Conservation (phyloP, 2,113 vertebrate genomes). For the Mirza zaza region DNA sequence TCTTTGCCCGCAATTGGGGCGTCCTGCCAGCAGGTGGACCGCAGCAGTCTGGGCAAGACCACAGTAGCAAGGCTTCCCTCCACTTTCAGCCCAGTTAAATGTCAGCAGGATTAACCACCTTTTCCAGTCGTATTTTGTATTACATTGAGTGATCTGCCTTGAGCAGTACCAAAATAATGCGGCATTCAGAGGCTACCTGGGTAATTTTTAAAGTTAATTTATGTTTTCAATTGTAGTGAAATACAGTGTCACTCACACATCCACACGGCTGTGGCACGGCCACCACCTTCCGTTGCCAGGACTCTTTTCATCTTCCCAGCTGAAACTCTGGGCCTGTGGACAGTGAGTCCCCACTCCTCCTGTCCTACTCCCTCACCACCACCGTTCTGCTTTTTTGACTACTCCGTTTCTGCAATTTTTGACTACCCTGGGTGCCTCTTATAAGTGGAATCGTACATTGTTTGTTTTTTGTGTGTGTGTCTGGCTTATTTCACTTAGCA, state of each 20-base stretch:
- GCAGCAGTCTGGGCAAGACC: not conserved
- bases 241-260: not conserved
- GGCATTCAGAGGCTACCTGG: not conserved
- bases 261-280: not conserved
- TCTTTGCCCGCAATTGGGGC: not conserved
- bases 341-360: no score
- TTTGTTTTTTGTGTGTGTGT: not conserved
- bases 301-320: not conserved
- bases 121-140: not conserved
- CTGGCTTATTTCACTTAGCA: not conserved
- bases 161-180: not conserved
- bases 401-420: not conserved
- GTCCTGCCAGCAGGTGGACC: not conserved
- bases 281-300: not conserved
- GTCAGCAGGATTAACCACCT: not conserved
- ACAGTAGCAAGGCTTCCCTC: not conserved
- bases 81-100: not conserved
- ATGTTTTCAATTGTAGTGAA: not conserved
- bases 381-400: not conserved
- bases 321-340: not conserved
- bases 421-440: not conserved
- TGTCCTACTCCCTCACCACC: not conserved
- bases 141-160: not conserved
- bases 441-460: not conserved
- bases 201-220: not conserved